phyloP scores from a whole-genome alignment of 2,797 vertebrate genomes.

The Silurus lanzhouensis region DNA sequence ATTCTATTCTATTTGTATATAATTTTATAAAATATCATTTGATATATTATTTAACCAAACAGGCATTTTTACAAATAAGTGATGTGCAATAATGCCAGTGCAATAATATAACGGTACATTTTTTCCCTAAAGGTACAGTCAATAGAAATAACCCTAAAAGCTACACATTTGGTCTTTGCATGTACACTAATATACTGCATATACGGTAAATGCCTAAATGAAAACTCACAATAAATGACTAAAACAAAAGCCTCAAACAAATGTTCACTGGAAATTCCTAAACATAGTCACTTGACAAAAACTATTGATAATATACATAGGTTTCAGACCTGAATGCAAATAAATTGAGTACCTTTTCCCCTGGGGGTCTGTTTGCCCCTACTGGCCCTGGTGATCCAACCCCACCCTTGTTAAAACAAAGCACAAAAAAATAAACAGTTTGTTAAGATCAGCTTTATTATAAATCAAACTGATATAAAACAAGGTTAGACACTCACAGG shows the following conservation, averaged over 20 bases:
- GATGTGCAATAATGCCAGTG: not conserved
- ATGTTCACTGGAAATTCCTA: not conserved
- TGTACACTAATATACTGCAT: not conserved
- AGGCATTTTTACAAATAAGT: no score
- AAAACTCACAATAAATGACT: not conserved
- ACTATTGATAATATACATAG: not conserved
- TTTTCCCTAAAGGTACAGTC: not conserved
- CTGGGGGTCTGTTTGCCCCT: slow-evolving; percentile 68
- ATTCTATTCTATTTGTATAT: no score
- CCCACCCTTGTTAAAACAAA: slow-evolving; percentile 63
- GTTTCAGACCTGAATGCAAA: not conserved
- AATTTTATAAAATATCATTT: no score
- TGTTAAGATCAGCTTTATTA: not conserved
- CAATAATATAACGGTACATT: not conserved
- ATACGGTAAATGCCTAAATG: not conserved
- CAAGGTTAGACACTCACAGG: slow-evolving; percentile 60
- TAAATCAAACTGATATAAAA: not conserved
- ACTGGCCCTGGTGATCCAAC: slow-evolving; percentile 60
- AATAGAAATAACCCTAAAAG: not conserved
- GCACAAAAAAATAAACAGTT: no score
- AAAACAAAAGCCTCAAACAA: not conserved
- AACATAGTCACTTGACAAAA: not conserved
- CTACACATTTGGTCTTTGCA: not conserved
- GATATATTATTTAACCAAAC: no score
- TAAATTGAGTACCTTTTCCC: slow-evolving; percentile 67